Evolutionary conservation across 2,113 vertebrate genomes (phyloP).

Genomic region (Pterophyllum scalare): DNA sequence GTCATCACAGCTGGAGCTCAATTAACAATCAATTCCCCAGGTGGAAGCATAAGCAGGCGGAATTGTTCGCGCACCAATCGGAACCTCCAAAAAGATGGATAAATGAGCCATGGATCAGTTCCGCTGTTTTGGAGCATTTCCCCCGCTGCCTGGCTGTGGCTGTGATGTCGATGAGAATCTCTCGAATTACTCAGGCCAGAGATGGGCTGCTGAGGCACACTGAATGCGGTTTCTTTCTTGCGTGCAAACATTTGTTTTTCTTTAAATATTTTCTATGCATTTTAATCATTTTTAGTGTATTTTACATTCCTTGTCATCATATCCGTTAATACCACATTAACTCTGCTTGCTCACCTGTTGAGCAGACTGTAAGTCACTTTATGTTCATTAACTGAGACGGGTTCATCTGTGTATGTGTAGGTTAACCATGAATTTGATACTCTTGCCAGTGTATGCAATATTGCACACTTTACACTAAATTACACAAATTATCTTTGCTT

Average conservation of each 20-base stretch:
- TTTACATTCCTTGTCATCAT: background rate
- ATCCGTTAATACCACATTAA: background rate
- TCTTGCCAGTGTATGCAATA: background rate
- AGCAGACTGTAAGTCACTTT: background rate
- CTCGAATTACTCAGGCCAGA: background rate
- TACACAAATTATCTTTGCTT: background rate
- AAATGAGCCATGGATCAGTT: background rate
- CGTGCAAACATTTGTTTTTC: no score
- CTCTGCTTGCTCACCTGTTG: background rate
- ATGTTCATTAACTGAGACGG: background rate
- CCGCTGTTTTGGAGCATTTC: background rate
- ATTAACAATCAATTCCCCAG: constrained; percentile 4
- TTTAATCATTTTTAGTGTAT: background rate
- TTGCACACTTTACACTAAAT: background rate
- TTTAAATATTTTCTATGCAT: background rate
- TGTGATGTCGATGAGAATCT: background rate
- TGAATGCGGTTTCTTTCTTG: background rate
- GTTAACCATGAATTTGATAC: background rate
- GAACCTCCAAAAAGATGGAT: background rate
- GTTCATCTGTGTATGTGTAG: background rate
- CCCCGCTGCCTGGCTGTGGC: background rate
- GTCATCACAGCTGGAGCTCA: background rate
- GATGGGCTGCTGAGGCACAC: background rate
- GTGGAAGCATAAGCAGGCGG: background rate
- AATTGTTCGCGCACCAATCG: background rate